A percentile compares a stretch with the other conserved stretches of the same genome.
Evolutionary conservation across 2,797 vertebrate species (phyloP).

Genomic region (Phalloptychus januarius): DNA sequence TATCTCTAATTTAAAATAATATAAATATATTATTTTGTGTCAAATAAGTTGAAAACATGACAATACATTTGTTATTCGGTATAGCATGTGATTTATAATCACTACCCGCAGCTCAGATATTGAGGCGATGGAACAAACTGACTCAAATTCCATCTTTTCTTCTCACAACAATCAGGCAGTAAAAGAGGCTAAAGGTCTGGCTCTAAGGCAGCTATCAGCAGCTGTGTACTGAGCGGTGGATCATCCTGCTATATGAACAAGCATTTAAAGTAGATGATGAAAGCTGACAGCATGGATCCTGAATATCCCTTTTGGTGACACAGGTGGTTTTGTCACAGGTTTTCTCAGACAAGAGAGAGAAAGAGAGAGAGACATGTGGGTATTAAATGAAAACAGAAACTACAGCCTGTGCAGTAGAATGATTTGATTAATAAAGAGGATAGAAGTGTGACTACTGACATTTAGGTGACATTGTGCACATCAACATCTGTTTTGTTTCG

Average conservation of each 20-base stretch:
- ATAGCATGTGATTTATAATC: constrained; percentile 4
- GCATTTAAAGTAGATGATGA: constrained; percentile 44
- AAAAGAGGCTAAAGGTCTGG: constrained; percentile 46
- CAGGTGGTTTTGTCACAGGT: constrained; percentile 44
- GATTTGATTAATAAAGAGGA: constrained; percentile 44
- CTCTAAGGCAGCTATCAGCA: constrained; percentile 49
- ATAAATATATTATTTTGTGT: constrained; percentile 1
- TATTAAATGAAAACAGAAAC: constrained; percentile 44
- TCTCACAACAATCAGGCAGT: constrained; percentile 15
- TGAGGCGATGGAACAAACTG: constrained; percentile 8
- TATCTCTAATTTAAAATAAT: no score
- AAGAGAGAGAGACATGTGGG: constrained; percentile 10
- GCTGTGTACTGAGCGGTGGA: constrained; percentile 10
- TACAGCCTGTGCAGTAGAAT: background rate
- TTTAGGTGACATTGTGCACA: constrained; percentile 60
- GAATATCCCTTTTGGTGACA: constrained; percentile 35
- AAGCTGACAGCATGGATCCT: constrained; percentile 49
- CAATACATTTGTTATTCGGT: constrained; percentile 21
- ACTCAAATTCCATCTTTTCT: constrained; percentile 4
- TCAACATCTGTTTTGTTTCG: constrained; percentile 73
- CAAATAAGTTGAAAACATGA: constrained; percentile 24
- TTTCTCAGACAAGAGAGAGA: constrained; percentile 31
- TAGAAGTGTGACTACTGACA: constrained; percentile 49
- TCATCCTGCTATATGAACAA: constrained; percentile 18
- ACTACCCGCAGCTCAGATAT: constrained; percentile 1